Percentiles rank a stretch among this genome's conserved stretches.
phyloP scores from a whole-genome alignment of 2,888 invertebrate genomes.

The Parnassius mnemosyne region DNA sequence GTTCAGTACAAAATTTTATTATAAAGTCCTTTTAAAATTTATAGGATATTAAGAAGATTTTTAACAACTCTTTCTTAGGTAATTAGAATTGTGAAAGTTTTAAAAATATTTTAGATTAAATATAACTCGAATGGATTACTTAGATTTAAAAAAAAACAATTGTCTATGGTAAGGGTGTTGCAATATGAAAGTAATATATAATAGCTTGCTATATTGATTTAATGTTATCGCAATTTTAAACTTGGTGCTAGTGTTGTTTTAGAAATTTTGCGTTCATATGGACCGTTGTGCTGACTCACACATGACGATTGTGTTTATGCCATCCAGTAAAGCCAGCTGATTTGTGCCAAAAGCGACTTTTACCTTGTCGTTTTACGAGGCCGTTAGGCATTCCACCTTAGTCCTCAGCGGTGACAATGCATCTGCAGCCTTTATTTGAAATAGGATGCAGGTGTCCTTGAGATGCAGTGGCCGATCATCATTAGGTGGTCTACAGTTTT shows the following conservation, averaged over 20 bases:
- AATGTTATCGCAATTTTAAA: slow-evolving; percentile 16
- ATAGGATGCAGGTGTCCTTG: no score
- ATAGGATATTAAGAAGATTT: slow-evolving; percentile 20
- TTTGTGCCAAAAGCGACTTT: slow-evolving; percentile 10
- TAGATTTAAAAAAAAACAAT: slow-evolving; percentile 1
- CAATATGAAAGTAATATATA: slow-evolving; percentile 26
- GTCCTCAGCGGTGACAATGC: no score
- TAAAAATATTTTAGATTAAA: slow-evolving; percentile 9
- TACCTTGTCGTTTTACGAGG: not conserved
- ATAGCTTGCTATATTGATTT: slow-evolving; percentile 20
- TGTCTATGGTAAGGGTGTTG: slow-evolving; percentile 27
- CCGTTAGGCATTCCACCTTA: no score
- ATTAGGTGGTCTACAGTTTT: no score
- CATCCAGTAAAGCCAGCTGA: not conserved
- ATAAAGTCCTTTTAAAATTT: slow-evolving; percentile 37
- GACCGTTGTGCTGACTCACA: not conserved
- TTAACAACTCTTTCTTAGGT: slow-evolving; percentile 2
- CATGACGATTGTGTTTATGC: not conserved
- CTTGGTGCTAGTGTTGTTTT: slow-evolving; percentile 24
- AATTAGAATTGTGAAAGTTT: slow-evolving; percentile 8
- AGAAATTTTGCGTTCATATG: slow-evolving; percentile 12
- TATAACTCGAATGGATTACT: not conserved
- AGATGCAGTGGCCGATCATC: no score
- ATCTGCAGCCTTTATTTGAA: no score
- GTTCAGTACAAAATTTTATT: slow-evolving; percentile 73